phyloP scores from a whole-genome alignment of 1,140 invertebrate species.

The Thereuonema tuberculata region DNA sequence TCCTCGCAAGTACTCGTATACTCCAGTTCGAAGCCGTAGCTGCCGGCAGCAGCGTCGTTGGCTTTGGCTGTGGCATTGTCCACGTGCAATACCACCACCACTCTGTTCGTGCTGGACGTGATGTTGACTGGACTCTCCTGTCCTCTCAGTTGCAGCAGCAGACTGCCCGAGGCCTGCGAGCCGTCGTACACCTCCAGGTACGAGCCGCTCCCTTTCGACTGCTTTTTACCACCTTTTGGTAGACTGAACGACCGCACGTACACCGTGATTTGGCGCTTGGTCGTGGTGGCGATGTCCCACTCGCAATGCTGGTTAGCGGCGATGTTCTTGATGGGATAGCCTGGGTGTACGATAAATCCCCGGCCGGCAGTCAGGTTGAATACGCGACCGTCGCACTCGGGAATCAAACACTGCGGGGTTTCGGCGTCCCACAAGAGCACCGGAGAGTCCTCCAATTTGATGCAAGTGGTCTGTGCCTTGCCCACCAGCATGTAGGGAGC shows the following conservation, averaged over 20 bases:
- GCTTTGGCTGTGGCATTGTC: not conserved
- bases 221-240: not conserved
- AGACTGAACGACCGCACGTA: not conserved
- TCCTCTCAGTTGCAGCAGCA: constrained; percentile 7
- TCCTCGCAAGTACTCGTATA: constrained; percentile 10
- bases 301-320: constrained; percentile 5
- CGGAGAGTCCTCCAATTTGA: constrained; percentile 8
- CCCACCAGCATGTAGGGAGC: constrained; percentile 16
- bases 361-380: not conserved
- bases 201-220: constrained; percentile 2
- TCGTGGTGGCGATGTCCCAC: constrained; percentile 15
- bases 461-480: constrained; percentile 9
- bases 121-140: constrained; percentile 8
- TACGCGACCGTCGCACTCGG: constrained; percentile 9
- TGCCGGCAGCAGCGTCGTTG: constrained; percentile 2
- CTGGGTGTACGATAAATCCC: constrained; percentile 15
- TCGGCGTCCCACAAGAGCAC: constrained; percentile 15
- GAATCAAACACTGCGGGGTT: constrained; percentile 14
- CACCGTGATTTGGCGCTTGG: constrained; percentile 2
- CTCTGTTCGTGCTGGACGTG: constrained; percentile 10
- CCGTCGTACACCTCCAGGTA: constrained; percentile 13
- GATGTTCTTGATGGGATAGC: constrained; percentile 13
- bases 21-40: constrained; percentile 13
- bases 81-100: constrained; percentile 10
- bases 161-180: constrained; percentile 3